Evolutionary conservation across 2,797 vertebrate genomes (phyloP).

Genomic region (Falco novaeseelandiae): DNA sequence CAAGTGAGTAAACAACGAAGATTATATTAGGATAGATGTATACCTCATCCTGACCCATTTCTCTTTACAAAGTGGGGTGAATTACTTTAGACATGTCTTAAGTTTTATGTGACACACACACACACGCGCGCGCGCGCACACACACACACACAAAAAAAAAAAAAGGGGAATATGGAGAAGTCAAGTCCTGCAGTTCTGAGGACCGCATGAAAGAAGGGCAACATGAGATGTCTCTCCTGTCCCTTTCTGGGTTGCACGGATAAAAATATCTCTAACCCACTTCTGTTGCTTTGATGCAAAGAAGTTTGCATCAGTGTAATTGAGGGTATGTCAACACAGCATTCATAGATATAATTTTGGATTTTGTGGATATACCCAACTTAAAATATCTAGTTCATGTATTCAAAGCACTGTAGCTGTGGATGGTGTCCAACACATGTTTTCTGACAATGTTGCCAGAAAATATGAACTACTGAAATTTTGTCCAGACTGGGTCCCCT

Average conservation of each 20-base stretch:
- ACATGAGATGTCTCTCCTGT: not conserved
- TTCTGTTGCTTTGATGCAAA: not conserved
- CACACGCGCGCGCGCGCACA: not conserved
- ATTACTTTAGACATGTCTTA: not conserved
- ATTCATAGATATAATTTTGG: not conserved
- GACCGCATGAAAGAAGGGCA: not conserved
- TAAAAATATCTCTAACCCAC: not conserved
- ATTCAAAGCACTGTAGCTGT: not conserved
- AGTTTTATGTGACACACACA: not conserved
- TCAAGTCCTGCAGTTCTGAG: not conserved
- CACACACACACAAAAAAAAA: not conserved
- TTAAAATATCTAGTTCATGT: not conserved
- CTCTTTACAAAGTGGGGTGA: not conserved
- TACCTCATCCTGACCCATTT: not conserved
- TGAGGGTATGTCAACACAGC: not conserved
- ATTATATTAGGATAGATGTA: not conserved
- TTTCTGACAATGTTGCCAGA: not conserved
- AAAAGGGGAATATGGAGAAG: not conserved
- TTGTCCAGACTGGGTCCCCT: not conserved
- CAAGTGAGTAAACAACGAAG: not conserved
- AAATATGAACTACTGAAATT: conserved; percentile 4
- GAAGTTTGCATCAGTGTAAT: not conserved
- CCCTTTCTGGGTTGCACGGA: not conserved
- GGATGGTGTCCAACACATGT: not conserved
- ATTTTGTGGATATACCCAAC: not conserved